phyloP scores from a whole-genome alignment of 1,140 invertebrate species.

The Bombus waltoni region DNA sequence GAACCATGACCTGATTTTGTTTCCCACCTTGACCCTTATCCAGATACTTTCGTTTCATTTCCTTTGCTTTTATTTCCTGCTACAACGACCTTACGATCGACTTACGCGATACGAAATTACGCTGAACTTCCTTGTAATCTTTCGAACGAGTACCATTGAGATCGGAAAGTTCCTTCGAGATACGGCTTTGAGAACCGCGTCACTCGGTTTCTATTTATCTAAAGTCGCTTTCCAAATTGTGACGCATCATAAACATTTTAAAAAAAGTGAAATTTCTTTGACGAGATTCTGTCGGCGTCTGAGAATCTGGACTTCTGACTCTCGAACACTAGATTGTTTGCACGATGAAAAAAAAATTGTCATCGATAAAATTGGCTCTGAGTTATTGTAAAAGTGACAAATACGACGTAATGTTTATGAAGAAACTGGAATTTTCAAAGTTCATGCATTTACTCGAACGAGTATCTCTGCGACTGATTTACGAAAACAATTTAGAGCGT shows the following conservation, averaged over 20 bases:
- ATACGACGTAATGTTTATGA: background rate
- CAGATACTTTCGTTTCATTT: conserved; percentile 45
- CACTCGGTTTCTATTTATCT: background rate
- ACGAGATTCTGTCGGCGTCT: too few species aligned
- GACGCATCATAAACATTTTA: background rate
- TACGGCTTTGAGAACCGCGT: background rate
- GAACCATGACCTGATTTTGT: conserved; percentile 65
- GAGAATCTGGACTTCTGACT: too few species aligned
- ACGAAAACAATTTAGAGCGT: too few species aligned
- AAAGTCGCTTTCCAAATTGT: background rate
- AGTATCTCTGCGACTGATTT: background rate
- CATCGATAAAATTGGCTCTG: background rate
- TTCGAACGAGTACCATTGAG: background rate
- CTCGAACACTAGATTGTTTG: background rate
- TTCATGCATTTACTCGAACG: background rate
- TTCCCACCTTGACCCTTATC: conserved; percentile 55
- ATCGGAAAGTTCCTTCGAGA: background rate
- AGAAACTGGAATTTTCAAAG: background rate
- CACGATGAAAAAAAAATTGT: background rate
- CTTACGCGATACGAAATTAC: background rate
- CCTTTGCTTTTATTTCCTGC: background rate
- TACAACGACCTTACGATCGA: background rate
- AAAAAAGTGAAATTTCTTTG: too few species aligned
- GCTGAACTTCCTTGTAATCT: background rate
- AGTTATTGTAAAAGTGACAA: background rate